A percentile compares a stretch with the other conserved stretches of the same genome.
Evolutionary conservation across 2,888 invertebrate species (phyloP).

Genomic region (Scelioninae gen. 1): DNA sequence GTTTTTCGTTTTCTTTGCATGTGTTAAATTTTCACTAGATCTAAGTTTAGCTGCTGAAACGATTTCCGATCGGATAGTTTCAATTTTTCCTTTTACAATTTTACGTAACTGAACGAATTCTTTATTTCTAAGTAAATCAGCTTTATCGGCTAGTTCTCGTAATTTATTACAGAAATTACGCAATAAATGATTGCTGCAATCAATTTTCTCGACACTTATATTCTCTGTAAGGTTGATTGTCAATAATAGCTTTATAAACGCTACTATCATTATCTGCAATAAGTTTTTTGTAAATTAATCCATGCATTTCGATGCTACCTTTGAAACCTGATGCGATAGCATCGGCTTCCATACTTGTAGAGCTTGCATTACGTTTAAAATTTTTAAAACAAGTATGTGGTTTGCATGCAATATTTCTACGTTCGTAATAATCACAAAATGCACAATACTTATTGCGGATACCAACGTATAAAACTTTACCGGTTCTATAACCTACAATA

Average conservation of each 20-base stretch:
- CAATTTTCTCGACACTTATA: neutral
- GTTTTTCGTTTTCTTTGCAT: neutral
- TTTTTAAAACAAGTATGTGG: slow-evolving; percentile 5
- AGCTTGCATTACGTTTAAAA: neutral
- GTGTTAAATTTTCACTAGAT: neutral
- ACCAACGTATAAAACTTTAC: too few species aligned
- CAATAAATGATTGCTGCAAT: too few species aligned
- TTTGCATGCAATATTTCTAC: neutral
- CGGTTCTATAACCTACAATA: too few species aligned
- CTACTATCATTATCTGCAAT: too few species aligned
- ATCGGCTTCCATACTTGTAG: too few species aligned
- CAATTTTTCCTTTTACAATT: neutral
- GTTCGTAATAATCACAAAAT: slow-evolving; percentile 5
- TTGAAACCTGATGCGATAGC: neutral
- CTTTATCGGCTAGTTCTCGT: neutral
- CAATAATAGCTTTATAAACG: too few species aligned
- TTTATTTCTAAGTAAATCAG: neutral
- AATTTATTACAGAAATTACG: slow-evolving; percentile 1
- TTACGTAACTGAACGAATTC: neutral
- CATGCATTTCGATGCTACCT: neutral
- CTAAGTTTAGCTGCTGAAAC: slow-evolving; percentile 1
- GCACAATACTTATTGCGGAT: too few species aligned
- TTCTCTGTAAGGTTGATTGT: neutral
- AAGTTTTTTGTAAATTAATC: too few species aligned
- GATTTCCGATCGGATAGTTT: neutral